Conservation (phyloP, 2,888 invertebrate genomes). For the Acrobasis consociella region DNA sequence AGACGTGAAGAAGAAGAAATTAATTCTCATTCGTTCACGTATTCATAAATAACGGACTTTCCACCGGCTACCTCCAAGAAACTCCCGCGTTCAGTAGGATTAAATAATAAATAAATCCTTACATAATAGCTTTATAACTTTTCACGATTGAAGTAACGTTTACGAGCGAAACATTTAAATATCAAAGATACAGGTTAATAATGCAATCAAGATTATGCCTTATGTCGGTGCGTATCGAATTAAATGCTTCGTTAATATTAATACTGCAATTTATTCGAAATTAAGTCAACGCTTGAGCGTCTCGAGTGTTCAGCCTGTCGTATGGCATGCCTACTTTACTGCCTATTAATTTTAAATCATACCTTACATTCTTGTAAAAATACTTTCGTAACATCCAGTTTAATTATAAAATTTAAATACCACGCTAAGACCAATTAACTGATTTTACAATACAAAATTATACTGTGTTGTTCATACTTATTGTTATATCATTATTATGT, state of each 20-base stretch:
- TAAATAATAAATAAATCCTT: conserved; percentile 29
- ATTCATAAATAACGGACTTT: not conserved
- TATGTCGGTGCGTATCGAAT: conserved; percentile 38
- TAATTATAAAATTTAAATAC: not conserved
- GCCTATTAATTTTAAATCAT: conserved; percentile 11
- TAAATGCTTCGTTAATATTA: conserved; percentile 39
- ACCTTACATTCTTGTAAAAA: not conserved
- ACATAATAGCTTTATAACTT: conserved; percentile 31
- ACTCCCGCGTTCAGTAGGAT: conserved; percentile 23
- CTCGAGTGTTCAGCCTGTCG: conserved; percentile 14
- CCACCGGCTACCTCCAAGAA: conserved; percentile 4
- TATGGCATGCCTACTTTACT: not conserved
- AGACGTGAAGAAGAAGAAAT: not conserved
- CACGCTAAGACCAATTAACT: not conserved
- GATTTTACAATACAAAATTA: not conserved
- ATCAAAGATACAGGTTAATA: conserved; percentile 38
- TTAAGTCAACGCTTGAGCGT: conserved; percentile 35
- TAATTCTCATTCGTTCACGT: conserved; percentile 7
- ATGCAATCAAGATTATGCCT: conserved; percentile 40
- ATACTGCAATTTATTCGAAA: conserved; percentile 41
- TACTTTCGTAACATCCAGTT: not conserved
- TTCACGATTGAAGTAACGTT: conserved; percentile 32
- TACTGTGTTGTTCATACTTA: not conserved
- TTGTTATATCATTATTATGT: not conserved
- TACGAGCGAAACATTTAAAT: conserved; percentile 35